Base-by-base conservation (phyloP, 2,888 invertebrate genomes). In the Oxycera nigricornis region DNA sequence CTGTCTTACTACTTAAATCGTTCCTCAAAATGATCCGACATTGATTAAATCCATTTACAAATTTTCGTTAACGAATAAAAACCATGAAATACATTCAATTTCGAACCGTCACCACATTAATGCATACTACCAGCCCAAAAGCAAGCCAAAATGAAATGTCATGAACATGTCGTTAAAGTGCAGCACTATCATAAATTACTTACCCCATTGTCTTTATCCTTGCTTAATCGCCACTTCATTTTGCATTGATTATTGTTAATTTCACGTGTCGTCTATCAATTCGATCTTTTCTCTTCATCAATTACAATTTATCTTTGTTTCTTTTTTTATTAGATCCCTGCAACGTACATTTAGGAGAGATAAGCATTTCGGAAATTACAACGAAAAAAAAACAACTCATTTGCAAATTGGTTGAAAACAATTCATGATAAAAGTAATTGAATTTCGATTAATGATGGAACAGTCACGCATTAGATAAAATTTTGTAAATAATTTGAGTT, bases 171-270 rank as follows among this genome's bases (percentile, higher is more conserved):
- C n/a, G n/a, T n/a, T n/a, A n/a, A n/a, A n/a, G n/a, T n/a, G n/a
- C n/a, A n/a, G n/a, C n/a, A n/a, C n/a, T n/a, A n/a, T n/a, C n/a
- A n/a, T n/a, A 57, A 57, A 22, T 24, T 52, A 70, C 70, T 70
- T 70, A 70, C 70, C 70, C 11, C 70, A 70, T 70, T 55, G 6
- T 70, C 55, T 70, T 70, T 70, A 55, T 70, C 70, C 70, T 70
- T 70, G 55, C 70, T 70, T 14, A 70, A 55, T 70, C 70, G 30
- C 70, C 70, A 70, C 70, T 70, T 70, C 70, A 70, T 70, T 70
- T 50, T 55, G 52, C 65, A 41, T 41, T 41, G 3, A 65, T 24
- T 20, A 30, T n/a, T 28, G 46, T 26, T 20, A 50, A 68, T 68
- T 50, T 68, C 46, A 50, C 17, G 30, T 28, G 20, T 68, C 30